Evolutionary conservation across 2,113 vertebrate genomes (phyloP).

Genomic region (Rafetus swinhoei): DNA sequence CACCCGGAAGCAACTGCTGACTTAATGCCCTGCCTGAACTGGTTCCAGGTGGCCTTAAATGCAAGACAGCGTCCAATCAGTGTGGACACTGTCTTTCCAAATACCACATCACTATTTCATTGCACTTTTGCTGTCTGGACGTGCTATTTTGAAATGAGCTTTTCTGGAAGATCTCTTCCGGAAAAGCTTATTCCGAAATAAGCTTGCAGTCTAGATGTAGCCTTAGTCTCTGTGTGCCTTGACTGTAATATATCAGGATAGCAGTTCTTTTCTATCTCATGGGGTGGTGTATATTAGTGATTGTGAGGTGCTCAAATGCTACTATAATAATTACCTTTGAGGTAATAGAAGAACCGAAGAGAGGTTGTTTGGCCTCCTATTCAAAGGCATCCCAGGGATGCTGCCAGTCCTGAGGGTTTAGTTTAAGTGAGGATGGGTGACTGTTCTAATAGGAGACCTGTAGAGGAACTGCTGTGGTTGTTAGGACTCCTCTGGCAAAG

Average conservation of each 20-base stretch:
- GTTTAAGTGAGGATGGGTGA: background rate
- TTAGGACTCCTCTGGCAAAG: background rate
- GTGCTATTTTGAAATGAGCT: too few species aligned
- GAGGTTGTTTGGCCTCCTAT: background rate
- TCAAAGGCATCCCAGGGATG: background rate
- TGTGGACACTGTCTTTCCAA: too few species aligned
- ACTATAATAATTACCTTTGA: background rate
- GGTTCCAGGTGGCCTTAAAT: too few species aligned
- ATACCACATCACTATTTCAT: too few species aligned
- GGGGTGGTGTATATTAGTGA: too few species aligned
- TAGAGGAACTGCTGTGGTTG: background rate
- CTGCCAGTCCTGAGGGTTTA: background rate
- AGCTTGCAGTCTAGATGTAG: too few species aligned
- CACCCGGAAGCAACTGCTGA: too few species aligned
- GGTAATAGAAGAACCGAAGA: background rate
- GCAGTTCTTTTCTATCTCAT: background rate
- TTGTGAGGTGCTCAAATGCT: background rate
- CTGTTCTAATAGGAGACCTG: background rate
- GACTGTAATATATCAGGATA: background rate
- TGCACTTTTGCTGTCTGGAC: too few species aligned
- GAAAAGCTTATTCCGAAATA: too few species aligned
- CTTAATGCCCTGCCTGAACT: too few species aligned
- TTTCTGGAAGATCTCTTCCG: too few species aligned
- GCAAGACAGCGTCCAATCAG: too few species aligned
- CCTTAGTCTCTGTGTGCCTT: background rate